Conservation (phyloP, 64 coral and sea anemone genomes). For the Actinia tenebrosa region DNA sequence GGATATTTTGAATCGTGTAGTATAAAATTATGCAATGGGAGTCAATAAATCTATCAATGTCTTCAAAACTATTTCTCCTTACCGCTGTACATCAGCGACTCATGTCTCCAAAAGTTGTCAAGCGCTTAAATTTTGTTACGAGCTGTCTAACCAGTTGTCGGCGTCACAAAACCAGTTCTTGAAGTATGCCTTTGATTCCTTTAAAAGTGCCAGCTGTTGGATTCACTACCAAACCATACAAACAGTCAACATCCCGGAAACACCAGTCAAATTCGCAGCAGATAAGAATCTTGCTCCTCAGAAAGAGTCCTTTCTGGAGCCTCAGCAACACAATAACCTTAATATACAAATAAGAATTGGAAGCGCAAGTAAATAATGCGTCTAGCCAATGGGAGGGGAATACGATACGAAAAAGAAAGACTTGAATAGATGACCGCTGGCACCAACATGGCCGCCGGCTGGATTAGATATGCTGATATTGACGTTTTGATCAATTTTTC, state of each 20-base stretch:
- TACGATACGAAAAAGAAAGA: background rate
- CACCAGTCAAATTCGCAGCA: background rate
- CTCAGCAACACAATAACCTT: background rate
- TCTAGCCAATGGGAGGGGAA: background rate
- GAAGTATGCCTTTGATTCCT: background rate
- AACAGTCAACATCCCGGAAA: background rate
- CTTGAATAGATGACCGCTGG: background rate
- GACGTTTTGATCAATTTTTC: background rate
- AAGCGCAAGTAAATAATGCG: background rate
- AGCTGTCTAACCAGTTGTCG: no score
- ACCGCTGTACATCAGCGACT: no score
- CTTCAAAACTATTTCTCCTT: no score
- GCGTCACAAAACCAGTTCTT: background rate
- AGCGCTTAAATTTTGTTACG: no score
- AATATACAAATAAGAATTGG: background rate
- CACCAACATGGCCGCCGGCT: background rate
- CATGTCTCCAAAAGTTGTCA: no score
- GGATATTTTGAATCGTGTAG: no score
- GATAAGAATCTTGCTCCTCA: background rate
- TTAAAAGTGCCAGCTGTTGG: background rate
- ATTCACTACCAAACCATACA: background rate
- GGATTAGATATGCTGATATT: background rate
- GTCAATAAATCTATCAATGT: no score
- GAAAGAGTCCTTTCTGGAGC: background rate
- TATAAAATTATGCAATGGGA: no score